Evolutionary conservation across 2,888 invertebrate species (phyloP).

Genomic region (Girardia tigrina): DNA sequence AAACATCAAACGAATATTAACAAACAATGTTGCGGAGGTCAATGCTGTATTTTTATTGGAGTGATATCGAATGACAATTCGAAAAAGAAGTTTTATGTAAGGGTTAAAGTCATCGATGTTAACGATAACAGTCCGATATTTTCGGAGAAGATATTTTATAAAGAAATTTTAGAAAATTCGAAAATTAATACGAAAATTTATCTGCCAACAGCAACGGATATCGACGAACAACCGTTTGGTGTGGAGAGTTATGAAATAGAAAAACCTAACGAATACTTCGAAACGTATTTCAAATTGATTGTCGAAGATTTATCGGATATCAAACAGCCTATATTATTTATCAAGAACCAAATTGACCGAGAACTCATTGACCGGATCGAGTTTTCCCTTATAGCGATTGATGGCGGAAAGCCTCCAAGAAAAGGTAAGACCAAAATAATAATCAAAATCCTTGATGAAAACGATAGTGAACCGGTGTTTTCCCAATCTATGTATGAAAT

Average conservation of each 20-base stretch:
- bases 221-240: neutral
- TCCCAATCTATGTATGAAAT: conserved; percentile 26
- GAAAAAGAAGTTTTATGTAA: neutral
- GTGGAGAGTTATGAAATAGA: conserved; percentile 8
- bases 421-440: conserved; percentile 27
- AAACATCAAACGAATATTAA: conserved; percentile 3
- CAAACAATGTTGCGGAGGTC: neutral
- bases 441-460: conserved; percentile 28
- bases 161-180: conserved; percentile 12
- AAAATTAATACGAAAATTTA: neutral
- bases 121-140: conserved; percentile 9
- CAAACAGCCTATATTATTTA: conserved; percentile 18
- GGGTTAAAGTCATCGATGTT: neutral
- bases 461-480: conserved; percentile 31
- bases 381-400: conserved; percentile 4
- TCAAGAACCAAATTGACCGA: neutral
- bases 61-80: neutral
- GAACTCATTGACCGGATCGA: conserved; percentile 3
- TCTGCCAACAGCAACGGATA: neutral
- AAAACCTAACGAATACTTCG: conserved; percentile 3
- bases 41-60: neutral
- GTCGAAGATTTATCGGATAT: neutral
- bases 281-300: conserved; percentile 14
- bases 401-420: conserved; percentile 7
- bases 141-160: conserved; percentile 3